A percentile compares a stretch with the other conserved stretches of the same genome.
Evolutionary conservation across 2,888 invertebrate genomes (phyloP).

Genomic region (Ophraella communa): DNA sequence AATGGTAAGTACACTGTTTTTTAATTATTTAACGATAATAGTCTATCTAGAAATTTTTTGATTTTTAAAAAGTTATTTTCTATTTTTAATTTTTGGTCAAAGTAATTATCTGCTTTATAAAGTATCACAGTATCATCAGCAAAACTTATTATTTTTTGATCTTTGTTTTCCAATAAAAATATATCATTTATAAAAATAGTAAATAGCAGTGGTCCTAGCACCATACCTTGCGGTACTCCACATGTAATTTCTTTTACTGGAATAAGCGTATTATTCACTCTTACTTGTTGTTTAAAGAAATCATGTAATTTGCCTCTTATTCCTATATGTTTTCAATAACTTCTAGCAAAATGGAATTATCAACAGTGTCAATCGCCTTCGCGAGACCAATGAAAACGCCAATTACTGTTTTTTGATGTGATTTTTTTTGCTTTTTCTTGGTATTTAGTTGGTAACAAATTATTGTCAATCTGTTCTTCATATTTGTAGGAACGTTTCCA

Average conservation of each 20-base stretch:
- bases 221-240: background rate
- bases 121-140: background rate
- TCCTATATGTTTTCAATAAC: background rate
- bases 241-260: background rate
- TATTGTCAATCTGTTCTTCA: too few relatives aligned
- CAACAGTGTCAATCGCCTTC: background rate
- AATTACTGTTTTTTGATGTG: background rate
- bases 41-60: background rate
- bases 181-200: too few relatives aligned
- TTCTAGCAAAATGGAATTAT: background rate
- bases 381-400: background rate
- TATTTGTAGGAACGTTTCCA: too few relatives aligned
- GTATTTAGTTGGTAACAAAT: too few relatives aligned
- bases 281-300: background rate
- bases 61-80: background rate
- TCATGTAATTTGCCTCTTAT: background rate
- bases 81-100: background rate
- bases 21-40: background rate
- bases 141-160: background rate
- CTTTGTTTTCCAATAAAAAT: background rate
- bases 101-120: background rate
- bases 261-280: background rate
- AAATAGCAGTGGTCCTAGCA: background rate
- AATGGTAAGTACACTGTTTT: background rate
- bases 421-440: too few relatives aligned